These are phyloP conservation scores for Lepidocyrtinus sp. DNA, from an alignment of 2,888 invertebrate genomes.

Conservation along the genomic window DNA sequence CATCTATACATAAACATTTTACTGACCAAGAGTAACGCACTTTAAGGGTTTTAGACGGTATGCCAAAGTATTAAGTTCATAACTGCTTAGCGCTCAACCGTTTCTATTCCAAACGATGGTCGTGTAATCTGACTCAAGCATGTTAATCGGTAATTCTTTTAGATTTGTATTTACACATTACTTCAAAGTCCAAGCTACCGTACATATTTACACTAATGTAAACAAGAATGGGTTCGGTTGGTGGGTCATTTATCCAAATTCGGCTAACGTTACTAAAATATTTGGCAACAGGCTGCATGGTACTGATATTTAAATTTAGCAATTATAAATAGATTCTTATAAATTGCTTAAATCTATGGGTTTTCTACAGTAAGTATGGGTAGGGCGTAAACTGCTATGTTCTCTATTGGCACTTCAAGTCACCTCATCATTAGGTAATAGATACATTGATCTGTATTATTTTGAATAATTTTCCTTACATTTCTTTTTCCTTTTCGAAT, in stretches of 20 bases:
- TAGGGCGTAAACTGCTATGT: neutral
- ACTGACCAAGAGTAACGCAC: constrained; percentile 1
- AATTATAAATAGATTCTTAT: constrained; percentile 33
- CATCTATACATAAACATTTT: neutral
- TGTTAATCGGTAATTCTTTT: no score
- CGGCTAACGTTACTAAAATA: constrained; percentile 8
- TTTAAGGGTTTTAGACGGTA: neutral
- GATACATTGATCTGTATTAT: neutral
- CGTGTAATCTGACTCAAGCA: neutral
- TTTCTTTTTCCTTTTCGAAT: neutral
- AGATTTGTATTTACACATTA: no score
- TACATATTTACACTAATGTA: neutral
- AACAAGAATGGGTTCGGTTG: neutral
- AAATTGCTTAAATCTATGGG: no score
- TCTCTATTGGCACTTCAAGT: constrained; percentile 57
- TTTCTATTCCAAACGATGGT: neutral
- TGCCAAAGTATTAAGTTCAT: no score
- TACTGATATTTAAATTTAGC: constrained; percentile 21
- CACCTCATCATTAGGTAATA: constrained; percentile 17
- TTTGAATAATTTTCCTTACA: neutral
- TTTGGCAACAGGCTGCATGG: constrained; percentile 42
- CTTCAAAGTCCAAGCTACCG: no score
- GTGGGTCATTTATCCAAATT: neutral
- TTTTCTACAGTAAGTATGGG: neutral
- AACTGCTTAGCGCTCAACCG: neutral